Base-by-base conservation (phyloP, 2,113 vertebrate genomes). In the Odontesthes bonariensis region DNA sequence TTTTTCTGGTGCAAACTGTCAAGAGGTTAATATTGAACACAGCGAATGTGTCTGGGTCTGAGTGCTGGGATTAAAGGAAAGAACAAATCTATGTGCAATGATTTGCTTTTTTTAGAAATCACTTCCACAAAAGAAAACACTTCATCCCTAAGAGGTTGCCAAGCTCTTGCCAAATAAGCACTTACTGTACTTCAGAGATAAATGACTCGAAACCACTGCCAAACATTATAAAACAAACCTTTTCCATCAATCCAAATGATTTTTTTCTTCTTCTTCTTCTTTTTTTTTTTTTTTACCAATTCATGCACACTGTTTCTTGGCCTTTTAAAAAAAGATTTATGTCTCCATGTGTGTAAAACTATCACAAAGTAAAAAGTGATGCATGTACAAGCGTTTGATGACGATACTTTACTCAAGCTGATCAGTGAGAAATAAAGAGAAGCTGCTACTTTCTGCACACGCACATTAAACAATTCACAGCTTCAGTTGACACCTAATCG, bases 131-230 rank as follows among this genome's bases (percentile, higher is more conserved):
- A 88, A 86, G 80, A 77, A 89, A 89, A 83, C 75, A 78, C 83
- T 88, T 90, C 69, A 79, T 86, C 69, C 57, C 59, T 79, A 79
- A 89, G 67, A 82, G 75, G 66, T 73, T 82, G 74, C 67, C 69
- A 64, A 57, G 77, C 77, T 73, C 64, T 81, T 92, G 91, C 91
- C 92, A 93, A 92, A 91, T 90, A 90, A 91, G 87, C 91, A 92
- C 91, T 92, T 85, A 90, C 84, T 81, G 82, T 79, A 77, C 71
- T 85, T 59, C 20, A 64, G 69, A 81, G 81, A 92, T 86, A 88
- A 86, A 88, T 72, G 59, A 67, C 72, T 71, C 67, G 64, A 88
- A 86, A 72, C 65, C 65, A 66, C 61, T 69, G 89, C 86, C 86
- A 88, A 84, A 79, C 76, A 82, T 86, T 74, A 78, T 84, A 61